Evolutionary conservation across 2,888 invertebrate species (phyloP), one percentile per base, ranked within the genome.

Genomic region (Craniophora ligustri): DNA sequence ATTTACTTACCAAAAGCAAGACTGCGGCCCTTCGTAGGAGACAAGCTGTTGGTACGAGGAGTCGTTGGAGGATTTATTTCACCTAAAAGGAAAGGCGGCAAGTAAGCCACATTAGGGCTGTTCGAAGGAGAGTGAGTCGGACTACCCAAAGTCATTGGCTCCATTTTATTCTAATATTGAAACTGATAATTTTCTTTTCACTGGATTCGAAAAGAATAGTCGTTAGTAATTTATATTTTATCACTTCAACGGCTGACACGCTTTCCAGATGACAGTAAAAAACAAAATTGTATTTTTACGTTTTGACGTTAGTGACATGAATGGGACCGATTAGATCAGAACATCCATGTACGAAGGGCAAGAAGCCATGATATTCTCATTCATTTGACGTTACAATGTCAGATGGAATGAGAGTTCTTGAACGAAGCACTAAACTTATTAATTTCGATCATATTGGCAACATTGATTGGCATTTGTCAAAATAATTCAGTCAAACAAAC

Each of bases 71-170:
- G 90, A 75, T 94, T 95, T 38, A 94, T 93, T 84, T 97, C 97
- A 18, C 97, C 97, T 84, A 97, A 94, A 16, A 97, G 92, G 85
- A 96, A 97, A 57, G 96, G 95, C 39, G 97, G 97, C 75, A 97
- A 92, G 88, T 96, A 97, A 38, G 95, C 95, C 26, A 95, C 95
- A 75, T 94, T 95, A 28, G 94, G 92, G 64, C 94, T 95, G 16
- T 95, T 95, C 13, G 95, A 94, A 18, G 96, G 96, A 67, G 96
- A 96, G 73, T 96, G 95, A 42, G 95, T 95, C 1, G 97, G 96
- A 84, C 97, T 97, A 60, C 97, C 97, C 68, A 97, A 88, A 46
- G 95, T 94, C 97, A 97, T 97, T 41, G 97, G 97, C 85, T 97
- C 97, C 97, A 97, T 97, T 85, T 87, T 85, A 49, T 8, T n/a